These are phyloP conservation scores for Drosophila equinoxialis DNA, from an alignment of 1,140 invertebrate species.

Conservation along the genomic window DNA sequence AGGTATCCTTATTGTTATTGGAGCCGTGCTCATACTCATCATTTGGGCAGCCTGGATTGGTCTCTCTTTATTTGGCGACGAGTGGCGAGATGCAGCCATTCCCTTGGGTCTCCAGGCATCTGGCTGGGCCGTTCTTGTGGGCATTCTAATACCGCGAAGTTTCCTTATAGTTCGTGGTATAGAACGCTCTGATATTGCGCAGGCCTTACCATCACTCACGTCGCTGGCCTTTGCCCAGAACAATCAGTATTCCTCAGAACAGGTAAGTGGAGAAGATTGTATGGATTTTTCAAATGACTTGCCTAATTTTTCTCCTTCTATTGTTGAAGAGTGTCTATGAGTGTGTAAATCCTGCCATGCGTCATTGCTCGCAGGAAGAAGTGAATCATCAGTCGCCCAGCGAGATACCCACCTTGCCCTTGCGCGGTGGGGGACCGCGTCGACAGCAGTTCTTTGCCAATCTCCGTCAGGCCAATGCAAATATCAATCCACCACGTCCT, in stretches of 20 bases:
- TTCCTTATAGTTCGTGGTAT: conserved; percentile 85
- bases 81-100: conserved; percentile 85
- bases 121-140: conserved; percentile 84
- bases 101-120: conserved; percentile 85
- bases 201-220: conserved; percentile 83
- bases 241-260: conserved; percentile 82
- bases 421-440: conserved; percentile 72
- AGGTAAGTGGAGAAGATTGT: conserved; percentile 43
- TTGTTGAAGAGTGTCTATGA: conserved; percentile 76
- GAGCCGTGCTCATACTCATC: conserved; percentile 72
- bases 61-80: conserved; percentile 83
- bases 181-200: conserved; percentile 84
- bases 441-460: conserved; percentile 80
- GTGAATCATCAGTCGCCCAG: conserved; percentile 78
- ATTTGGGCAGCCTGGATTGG: conserved; percentile 85
- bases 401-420: conserved; percentile 80
- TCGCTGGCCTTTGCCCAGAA: conserved; percentile 82
- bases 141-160: conserved; percentile 86
- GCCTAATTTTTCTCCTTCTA: neutral
- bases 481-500: conserved; percentile 74
- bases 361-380: conserved; percentile 73
- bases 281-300: no score
- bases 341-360: conserved; percentile 82
- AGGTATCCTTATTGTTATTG: conserved; percentile 83
- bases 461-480: conserved; percentile 80